phyloP scores from a whole-genome alignment of 2,113 vertebrate species.

The Burhinus oedicnemus region DNA sequence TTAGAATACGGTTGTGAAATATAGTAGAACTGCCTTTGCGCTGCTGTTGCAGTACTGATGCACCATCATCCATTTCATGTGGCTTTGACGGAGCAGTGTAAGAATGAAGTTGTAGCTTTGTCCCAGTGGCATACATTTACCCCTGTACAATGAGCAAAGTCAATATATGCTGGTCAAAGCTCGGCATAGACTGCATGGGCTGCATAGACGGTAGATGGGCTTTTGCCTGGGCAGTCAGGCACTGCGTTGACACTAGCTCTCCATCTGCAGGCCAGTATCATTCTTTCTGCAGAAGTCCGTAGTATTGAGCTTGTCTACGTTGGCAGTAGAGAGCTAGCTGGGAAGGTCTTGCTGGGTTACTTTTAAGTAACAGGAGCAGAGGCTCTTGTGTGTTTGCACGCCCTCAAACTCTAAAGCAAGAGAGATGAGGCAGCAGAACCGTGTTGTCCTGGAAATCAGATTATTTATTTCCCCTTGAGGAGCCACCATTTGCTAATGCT shows the following conservation, averaged over 20 bases:
- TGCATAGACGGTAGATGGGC: fast-evolving
- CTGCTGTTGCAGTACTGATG: neutral
- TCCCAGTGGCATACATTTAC: neutral
- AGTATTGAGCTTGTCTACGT: fast-evolving
- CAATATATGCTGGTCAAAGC: neutral
- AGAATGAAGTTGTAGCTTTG: neutral
- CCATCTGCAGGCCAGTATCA: fast-evolving
- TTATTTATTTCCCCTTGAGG: neutral
- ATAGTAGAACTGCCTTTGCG: neutral
- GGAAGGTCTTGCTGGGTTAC: neutral
- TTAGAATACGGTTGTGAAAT: neutral
- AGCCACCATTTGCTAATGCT: neutral
- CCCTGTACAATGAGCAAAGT: fast-evolving
- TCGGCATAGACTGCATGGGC: neutral
- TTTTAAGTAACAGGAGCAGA: neutral
- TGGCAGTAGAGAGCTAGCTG: neutral
- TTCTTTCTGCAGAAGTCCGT: neutral
- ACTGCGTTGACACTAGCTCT: neutral
- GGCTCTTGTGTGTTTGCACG: neutral
- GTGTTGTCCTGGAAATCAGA: neutral
- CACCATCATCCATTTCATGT: neutral
- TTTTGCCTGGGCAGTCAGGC: neutral
- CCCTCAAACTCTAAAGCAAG: neutral
- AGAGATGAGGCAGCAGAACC: neutral
- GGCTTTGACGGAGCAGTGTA: neutral